Conservation (phyloP, 2,888 invertebrate species). For the Melinaea menophilus region DNA sequence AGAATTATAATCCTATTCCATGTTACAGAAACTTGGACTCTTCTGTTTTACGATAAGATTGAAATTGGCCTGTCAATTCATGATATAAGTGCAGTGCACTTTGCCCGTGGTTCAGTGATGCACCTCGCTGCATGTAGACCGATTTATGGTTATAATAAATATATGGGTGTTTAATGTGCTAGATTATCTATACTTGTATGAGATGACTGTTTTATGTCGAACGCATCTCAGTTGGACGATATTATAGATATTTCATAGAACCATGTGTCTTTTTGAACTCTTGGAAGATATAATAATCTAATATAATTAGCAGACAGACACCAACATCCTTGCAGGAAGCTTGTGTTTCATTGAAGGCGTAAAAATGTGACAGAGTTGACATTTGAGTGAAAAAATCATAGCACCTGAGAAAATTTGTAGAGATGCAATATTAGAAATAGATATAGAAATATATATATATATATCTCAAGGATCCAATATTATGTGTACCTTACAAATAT, state of each 20-base stretch:
- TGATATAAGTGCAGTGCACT: constrained; percentile 68
- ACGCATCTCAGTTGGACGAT: constrained; percentile 8
- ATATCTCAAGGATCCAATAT: too few relatives aligned
- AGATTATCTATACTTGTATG: constrained; percentile 57
- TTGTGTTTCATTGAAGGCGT: too few relatives aligned
- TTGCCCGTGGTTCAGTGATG: constrained; percentile 60
- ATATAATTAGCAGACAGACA: too few relatives aligned
- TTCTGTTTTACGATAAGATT: constrained; percentile 27
- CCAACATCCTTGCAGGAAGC: too few relatives aligned
- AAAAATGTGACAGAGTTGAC: too few relatives aligned
- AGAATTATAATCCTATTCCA: constrained; percentile 28
- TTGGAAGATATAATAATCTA: neutral
- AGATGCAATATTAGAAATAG: too few relatives aligned
- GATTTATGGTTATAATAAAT: constrained; percentile 76
- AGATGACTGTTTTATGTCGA: constrained; percentile 26
- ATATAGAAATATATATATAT: too few relatives aligned
- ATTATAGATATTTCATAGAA: neutral
- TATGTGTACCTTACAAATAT: too few relatives aligned
- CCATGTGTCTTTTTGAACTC: neutral
- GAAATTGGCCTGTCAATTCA: constrained; percentile 28
- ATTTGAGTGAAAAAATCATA: too few relatives aligned
- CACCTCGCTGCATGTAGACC: constrained; percentile 65
- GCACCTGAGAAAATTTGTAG: too few relatives aligned
- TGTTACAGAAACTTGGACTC: constrained; percentile 22
- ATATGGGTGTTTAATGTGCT: constrained; percentile 71